Conservation (phyloP, 2,797 vertebrate genomes). For the Microtus obscurus region DNA sequence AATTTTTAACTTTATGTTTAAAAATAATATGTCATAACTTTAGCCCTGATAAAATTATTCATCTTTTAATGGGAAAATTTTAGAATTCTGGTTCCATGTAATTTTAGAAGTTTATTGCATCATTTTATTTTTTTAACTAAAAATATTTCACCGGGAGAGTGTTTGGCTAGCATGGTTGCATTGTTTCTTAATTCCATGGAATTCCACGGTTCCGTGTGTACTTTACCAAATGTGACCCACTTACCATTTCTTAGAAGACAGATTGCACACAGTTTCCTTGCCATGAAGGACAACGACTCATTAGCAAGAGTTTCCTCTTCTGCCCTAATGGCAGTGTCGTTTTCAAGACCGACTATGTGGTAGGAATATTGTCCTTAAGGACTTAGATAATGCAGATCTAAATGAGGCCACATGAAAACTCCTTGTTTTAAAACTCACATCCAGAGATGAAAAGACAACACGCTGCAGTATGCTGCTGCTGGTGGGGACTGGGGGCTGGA, state of each 20-base stretch:
- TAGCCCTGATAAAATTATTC: neutral
- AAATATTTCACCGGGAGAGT: neutral
- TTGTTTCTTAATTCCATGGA: slow-evolving; percentile 15
- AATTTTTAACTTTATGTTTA: neutral
- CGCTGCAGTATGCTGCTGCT: too few species aligned
- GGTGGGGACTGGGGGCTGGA: slow-evolving; percentile 29
- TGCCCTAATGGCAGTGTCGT: neutral
- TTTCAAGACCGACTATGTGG: neutral
- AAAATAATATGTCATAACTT: neutral
- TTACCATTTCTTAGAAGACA: neutral
- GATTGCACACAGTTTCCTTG: neutral
- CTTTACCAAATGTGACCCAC: neutral
- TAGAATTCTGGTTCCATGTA: neutral
- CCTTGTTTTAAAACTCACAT: neutral
- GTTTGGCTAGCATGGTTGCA: neutral
- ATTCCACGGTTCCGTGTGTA: neutral
- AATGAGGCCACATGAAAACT: neutral
- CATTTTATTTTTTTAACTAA: neutral
- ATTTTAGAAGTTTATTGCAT: slow-evolving; percentile 39
- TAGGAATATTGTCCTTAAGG: neutral
- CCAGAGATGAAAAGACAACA: neutral
- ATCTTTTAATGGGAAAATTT: neutral
- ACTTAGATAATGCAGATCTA: neutral
- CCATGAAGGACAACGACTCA: neutral
- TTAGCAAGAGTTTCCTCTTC: neutral